Base-by-base conservation (phyloP, 2,113 vertebrate species). In the Bos javanicus region DNA sequence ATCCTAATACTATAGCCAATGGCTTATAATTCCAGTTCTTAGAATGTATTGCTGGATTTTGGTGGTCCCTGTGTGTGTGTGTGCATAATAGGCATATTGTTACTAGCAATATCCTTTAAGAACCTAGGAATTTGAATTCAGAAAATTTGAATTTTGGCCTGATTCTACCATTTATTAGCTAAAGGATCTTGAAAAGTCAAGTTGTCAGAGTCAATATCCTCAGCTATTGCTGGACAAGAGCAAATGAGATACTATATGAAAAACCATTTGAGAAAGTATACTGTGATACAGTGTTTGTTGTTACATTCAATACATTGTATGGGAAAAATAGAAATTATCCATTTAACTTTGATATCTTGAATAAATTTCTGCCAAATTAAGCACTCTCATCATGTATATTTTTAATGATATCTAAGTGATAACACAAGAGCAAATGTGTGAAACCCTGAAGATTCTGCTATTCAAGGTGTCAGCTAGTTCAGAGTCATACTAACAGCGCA, bases 381-480 rank as follows among this genome's bases (percentile, higher is more conserved):
- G 56, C 13, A 57, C 3, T 85, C 86, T 86, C 16, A 46, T 87
- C 23, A 16, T 52, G 23, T 28, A n/a, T 88, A 26, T 89, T 91
- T 92, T 92, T 84, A 78, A 96, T 92, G 11, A 54, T 9, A n/a
- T 76, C 93, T 76, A 80, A 78, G 64, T 90, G 39, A 60, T 93
- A 67, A 81, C 33, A 54, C 30, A 93, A 86, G 67, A 89, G 7
- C 62, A 94, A 96, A 67, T 92, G 76, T 80, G 33, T 64, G 60
- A 97, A 96, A 86, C 30, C 78, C 30, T 52, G 60, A 94, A 94
- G 89, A 90, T 91, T 95, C 88, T 95, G 74, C 60, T 91, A 9
- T 86, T 92, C 87, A 50, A 52, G 92, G 21, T 92, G 78, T 62
- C 93, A 96, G 30, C 26, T 56, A 56, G 57, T 92, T 97, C 94